Conservation (phyloP, 1,140 invertebrate genomes). For the Bombyx mori region DNA sequence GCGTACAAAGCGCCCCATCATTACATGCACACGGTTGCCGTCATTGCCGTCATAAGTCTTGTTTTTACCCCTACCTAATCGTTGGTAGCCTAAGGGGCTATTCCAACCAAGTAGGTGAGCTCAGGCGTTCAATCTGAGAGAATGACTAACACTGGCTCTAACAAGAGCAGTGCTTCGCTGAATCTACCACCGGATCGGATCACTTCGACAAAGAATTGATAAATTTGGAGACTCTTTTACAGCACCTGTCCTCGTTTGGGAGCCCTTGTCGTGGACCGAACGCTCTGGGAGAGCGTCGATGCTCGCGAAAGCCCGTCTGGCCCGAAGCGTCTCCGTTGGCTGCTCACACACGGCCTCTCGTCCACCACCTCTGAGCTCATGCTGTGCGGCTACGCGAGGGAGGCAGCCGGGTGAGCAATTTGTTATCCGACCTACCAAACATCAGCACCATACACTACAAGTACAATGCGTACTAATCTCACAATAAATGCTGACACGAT, state of each 20-base stretch:
- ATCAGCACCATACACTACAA: no score
- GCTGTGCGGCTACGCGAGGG: constrained; percentile 30
- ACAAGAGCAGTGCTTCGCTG: no score
- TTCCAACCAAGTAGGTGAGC: no score
- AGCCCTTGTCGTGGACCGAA: constrained; percentile 34
- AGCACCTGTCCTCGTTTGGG: constrained; percentile 49
- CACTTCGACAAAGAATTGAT: background rate
- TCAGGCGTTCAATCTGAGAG: no score
- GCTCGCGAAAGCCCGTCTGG: constrained; percentile 23
- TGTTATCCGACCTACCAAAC: background rate
- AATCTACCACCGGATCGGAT: no score
- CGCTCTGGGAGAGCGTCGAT: constrained; percentile 49
- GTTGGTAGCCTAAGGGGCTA: no score
- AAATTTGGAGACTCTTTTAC: background rate
- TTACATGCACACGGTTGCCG: no score
- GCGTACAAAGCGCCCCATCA: no score
- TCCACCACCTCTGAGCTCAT: constrained; percentile 25
- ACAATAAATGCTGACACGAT: background rate
- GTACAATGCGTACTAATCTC: no score
- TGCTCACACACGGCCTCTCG: constrained; percentile 29
- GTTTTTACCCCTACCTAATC: no score
- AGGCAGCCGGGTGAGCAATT: constrained; percentile 21
- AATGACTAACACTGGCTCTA: no score
- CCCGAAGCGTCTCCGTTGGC: constrained; percentile 25
- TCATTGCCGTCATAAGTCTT: no score